phyloP scores from a whole-genome alignment of 2,888 invertebrate genomes.

The Mythimna albipuncta region DNA sequence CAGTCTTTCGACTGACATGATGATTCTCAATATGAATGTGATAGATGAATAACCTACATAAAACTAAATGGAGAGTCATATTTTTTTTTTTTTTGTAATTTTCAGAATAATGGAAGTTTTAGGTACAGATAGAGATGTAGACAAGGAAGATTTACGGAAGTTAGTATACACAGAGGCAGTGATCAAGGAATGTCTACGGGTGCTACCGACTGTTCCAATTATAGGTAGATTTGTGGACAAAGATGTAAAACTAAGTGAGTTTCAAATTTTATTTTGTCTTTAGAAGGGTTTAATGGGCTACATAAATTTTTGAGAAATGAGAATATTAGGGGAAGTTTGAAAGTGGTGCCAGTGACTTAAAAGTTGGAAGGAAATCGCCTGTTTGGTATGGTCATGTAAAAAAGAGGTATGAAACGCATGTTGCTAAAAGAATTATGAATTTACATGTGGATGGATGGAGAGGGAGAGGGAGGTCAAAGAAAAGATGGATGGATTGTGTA shows the following conservation, averaged over 20 bases:
- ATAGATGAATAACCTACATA: neutral
- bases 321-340: no score
- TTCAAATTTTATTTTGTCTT: neutral
- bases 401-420: no score
- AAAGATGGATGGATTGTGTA: no score
- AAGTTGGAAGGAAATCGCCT: no score
- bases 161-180: slow-evolving; percentile 21
- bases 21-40: neutral
- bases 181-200: slow-evolving; percentile 2
- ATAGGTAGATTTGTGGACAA: slow-evolving; percentile 2
- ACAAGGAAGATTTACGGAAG: slow-evolving; percentile 12
- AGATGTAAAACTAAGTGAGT: slow-evolving; percentile 27
- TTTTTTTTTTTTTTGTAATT: slow-evolving; percentile 7
- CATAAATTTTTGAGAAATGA: no score
- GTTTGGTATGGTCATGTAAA: no score
- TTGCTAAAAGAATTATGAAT: no score
- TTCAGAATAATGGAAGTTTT: slow-evolving; percentile 25
- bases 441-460: no score
- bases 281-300: no score
- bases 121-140: slow-evolving; percentile 3
- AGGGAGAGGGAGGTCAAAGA: no score
- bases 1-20: no score
- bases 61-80: neutral
- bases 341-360: no score
- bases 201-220: neutral